Base-by-base conservation (phyloP, 2,888 invertebrate genomes). In the Aproaerema taeniolella region DNA sequence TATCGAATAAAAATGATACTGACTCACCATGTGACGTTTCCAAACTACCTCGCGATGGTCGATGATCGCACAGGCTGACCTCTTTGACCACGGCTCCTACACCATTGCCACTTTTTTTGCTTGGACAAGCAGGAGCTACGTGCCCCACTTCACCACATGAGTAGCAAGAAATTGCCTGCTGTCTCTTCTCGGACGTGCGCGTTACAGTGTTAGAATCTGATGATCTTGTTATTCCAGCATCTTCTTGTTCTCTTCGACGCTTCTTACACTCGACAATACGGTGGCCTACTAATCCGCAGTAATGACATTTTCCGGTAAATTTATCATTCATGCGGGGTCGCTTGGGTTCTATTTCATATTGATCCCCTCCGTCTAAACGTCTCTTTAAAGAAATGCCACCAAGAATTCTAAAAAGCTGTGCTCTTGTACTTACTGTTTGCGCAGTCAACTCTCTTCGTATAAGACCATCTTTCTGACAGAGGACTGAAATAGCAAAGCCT, bases 281-380 rank as follows among this genome's bases (percentile, higher is more conserved):
- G 39, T 5, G 34, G 11, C 42, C 42, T 2, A 15, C 1, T 9
- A 38, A 3, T 13, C 42, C 42, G 15, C 42, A 42, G 1, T 11
- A 17, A 31, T 39, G 42, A 29, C 45, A 48, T 36, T 29, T 42
- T 2, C 45, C 45, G 2, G 28, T 30, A 37, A 45, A 48, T 24
- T 20, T 43, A 20, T 43, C 44, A 0, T 10, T 2, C 7, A 16
- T 5, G 7, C 42, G 36, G n/a, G 28, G 15, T 28, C 31, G 12
- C 15, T 42, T 35, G 12, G 8, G 7, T 25, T 35, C 35, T 2
- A 5, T 34, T 35, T 6, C 11, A 11, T n/a, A 31, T 38, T 5
- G 16, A 2, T 9, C 14, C 42, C 39, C 5, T 12, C 3, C 24
- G 5, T 24, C 24, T 2, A 33, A 12, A 8, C 12, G 33, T 33